phyloP scores from a whole-genome alignment of 2,888 invertebrate species.

The Philaethria dido region DNA sequence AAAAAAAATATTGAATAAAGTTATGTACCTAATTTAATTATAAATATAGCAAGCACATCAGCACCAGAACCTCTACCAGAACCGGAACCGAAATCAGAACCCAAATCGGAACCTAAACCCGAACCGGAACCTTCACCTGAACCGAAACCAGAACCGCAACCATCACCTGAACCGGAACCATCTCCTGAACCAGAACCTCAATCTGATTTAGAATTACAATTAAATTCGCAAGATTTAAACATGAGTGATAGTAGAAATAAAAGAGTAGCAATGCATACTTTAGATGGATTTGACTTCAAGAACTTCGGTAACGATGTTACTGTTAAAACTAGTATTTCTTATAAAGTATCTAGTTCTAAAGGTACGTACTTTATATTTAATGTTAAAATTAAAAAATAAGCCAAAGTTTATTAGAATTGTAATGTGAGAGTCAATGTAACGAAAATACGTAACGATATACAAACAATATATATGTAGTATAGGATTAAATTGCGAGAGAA shows the following conservation, averaged over 20 bases:
- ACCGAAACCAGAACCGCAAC: constrained; percentile 52
- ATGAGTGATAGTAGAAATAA: constrained; percentile 78
- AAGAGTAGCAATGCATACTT: constrained; percentile 79
- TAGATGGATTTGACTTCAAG: constrained; percentile 75
- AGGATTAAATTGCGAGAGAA: too few species aligned
- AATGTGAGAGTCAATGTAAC: too few species aligned
- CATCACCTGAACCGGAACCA: constrained; percentile 66
- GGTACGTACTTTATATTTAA: constrained; percentile 56
- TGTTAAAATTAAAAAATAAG: too few species aligned
- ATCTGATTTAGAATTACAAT: constrained; percentile 49
- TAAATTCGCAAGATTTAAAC: constrained; percentile 53
- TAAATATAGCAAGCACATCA: constrained; percentile 55
- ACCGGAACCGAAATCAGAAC: constrained; percentile 66
- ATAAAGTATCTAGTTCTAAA: constrained; percentile 87
- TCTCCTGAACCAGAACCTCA: constrained; percentile 63
- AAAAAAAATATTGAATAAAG: constrained; percentile 7
- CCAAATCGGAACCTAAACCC: constrained; percentile 57
- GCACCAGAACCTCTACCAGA: constrained; percentile 59
- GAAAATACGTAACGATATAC: too few species aligned
- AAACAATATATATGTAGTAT: too few species aligned
- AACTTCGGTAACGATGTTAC: constrained; percentile 85
- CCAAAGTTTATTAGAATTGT: too few species aligned
- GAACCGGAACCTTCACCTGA: constrained; percentile 46
- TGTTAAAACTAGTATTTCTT: constrained; percentile 91
- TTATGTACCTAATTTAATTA: not conserved